Evolutionary conservation across 2,888 invertebrate species (phyloP), one percentile per base, ranked within the genome.

Genomic region (Metopia argyrocephala): DNA sequence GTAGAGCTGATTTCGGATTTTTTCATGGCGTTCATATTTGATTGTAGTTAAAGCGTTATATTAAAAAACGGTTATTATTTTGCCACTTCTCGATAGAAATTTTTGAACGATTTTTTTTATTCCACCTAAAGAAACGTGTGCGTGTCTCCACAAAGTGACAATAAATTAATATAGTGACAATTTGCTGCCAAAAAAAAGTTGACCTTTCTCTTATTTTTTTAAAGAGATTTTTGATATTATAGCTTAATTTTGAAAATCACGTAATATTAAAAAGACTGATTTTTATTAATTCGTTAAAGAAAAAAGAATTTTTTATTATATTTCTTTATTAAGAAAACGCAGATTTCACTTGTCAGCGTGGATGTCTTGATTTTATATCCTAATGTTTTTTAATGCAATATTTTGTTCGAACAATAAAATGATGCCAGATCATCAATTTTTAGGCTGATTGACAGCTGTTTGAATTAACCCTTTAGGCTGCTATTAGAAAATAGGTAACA

Each of bases 11-110:
- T 38, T 20, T 71, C 62, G 38, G 69, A 57, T 15, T 46, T 70
- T 65, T 79, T 74, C 45, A 76, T 74, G 23, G 28, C 23, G 27
- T 69, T 83, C 82, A 83, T 83, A 20, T 23, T 75, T 38, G 4
- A 38, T 15, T 38, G 38, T 15, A 38, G 38, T 23, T 38, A 48
- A 18, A 15, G 23, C 7, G 23, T 68, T 45, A 20, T 23, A 6
- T 21, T 21, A 20, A 7, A 5, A 38, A 28, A 62, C 25, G 50
- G 4, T 38, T 15, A 38, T 3, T 9, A 31, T 4, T 7, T 56
- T 23, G 6, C 38, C 38, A 38, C 38, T 38, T 38, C 38, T 38
- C 15, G 38, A 38, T 38, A 38, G 3, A 25, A 18, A 27, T 18
- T 27, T 15, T 12, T 56, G 18, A n/a, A n/a, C n/a, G n/a, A n/a